A percentile compares a stretch with the other conserved stretches of the same genome.
phyloP scores from a whole-genome alignment of 2,797 vertebrate genomes.

The Coregonus sp. region DNA sequence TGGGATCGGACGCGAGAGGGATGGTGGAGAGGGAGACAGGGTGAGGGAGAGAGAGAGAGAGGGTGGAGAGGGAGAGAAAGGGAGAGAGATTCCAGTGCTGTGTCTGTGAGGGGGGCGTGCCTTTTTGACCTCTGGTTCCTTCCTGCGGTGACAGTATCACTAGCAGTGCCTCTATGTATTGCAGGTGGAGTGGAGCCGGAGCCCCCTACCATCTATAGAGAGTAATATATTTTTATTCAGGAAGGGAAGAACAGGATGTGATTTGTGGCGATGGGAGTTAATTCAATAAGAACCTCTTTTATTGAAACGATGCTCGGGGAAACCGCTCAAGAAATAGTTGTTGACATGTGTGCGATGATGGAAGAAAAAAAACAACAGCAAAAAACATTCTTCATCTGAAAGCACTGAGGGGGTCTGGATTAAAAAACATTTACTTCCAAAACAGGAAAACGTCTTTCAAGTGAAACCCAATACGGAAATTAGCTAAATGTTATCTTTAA shows the following conservation, averaged over 20 bases:
- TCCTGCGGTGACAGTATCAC: neutral
- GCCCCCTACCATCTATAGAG: slow-evolving; percentile 43
- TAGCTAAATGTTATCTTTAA: slow-evolving; percentile 35
- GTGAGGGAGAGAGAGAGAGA: no score
- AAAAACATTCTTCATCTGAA: slow-evolving; percentile 47
- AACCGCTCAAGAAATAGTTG: slow-evolving; percentile 28
- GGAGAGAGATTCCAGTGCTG: neutral
- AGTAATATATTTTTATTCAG: slow-evolving; percentile 49
- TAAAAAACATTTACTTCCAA: slow-evolving; percentile 44
- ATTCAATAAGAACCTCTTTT: slow-evolving; percentile 37
- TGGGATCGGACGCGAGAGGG: no score
- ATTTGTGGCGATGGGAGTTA: slow-evolving; percentile 43
- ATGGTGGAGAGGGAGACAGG: neutral
- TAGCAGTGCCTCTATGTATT: slow-evolving; percentile 21
- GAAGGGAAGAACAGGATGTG: slow-evolving; percentile 34
- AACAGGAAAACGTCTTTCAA: slow-evolving; percentile 38
- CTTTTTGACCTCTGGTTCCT: neutral
- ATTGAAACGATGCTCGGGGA: slow-evolving; percentile 31
- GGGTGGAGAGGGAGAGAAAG: no score
- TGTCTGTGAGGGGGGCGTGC: no score
- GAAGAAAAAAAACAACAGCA: slow-evolving; percentile 30
- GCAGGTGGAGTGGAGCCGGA: slow-evolving; percentile 68
- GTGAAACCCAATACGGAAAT: slow-evolving; percentile 38
- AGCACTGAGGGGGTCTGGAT: slow-evolving; percentile 44
- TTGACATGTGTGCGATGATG: slow-evolving; percentile 26